Evolutionary conservation across 2,797 vertebrate genomes (phyloP).

Genomic region (Enteromius paludinosus): DNA sequence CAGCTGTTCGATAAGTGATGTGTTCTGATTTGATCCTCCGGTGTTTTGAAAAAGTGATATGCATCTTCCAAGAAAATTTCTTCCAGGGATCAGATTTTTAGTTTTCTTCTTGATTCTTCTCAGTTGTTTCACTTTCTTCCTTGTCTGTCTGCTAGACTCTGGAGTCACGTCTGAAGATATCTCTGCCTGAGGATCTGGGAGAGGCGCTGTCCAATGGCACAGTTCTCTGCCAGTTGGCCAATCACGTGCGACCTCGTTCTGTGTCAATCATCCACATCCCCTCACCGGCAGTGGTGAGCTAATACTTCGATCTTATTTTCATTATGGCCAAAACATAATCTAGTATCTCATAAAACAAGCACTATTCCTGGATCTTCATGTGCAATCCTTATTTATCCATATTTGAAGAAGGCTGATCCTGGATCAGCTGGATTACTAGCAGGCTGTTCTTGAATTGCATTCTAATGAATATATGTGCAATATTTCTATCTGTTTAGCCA

Average conservation of each 20-base stretch:
- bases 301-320: background rate
- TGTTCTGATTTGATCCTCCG: background rate
- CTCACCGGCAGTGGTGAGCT: conserved; percentile 90
- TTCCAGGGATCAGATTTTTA: background rate
- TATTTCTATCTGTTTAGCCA: conserved; percentile 74
- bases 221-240: conserved; percentile 87
- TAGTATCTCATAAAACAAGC: background rate
- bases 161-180: conserved; percentile 82
- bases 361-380: background rate
- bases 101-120: background rate
- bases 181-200: conserved; percentile 81
- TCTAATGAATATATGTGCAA: background rate
- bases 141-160: conserved; percentile 73
- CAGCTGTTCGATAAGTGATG: background rate
- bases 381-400: background rate
- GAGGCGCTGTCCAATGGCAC: conserved; percentile 85
- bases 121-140: background rate
- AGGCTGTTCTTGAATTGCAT: background rate
- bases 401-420: background rate
- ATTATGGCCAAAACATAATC: background rate
- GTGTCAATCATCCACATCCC: conserved; percentile 90
- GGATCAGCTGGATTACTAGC: background rate
- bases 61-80: background rate
- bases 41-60: background rate
- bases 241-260: conserved; percentile 82